Conservation (phyloP, 2,888 invertebrate genomes). For the Latrodectus elegans region DNA sequence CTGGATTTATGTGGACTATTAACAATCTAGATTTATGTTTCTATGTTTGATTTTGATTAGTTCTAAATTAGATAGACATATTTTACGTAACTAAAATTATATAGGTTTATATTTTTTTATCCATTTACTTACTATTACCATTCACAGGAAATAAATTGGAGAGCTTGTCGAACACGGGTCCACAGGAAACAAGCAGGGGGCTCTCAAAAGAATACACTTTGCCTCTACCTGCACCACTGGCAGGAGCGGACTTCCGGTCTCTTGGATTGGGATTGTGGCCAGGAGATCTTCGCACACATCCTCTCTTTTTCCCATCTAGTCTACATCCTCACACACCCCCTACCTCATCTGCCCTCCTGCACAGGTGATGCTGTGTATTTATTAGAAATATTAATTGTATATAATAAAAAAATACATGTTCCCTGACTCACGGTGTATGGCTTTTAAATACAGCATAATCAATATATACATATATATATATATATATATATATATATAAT, state of each 20-base stretch:
- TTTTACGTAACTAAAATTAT: too few relatives aligned
- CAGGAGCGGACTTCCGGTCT: conserved; percentile 49
- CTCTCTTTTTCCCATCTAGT: conserved; percentile 53
- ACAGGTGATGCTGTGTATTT: conserved; percentile 28
- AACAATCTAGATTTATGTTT: too few relatives aligned
- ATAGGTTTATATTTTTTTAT: too few relatives aligned
- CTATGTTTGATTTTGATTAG: too few relatives aligned
- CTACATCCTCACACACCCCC: not conserved
- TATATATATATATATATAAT: too few relatives aligned
- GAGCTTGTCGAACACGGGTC: not conserved
- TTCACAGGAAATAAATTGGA: conserved; percentile 42
- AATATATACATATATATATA: too few relatives aligned
- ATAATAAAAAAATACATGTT: not conserved
- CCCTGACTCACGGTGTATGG: too few relatives aligned
- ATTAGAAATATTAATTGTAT: not conserved
- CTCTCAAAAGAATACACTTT: conserved; percentile 33
- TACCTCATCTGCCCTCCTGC: conserved; percentile 21
- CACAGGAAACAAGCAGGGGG: not conserved
- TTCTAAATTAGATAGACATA: too few relatives aligned
- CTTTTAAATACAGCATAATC: too few relatives aligned
- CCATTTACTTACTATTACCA: too few relatives aligned
- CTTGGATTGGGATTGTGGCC: conserved; percentile 64
- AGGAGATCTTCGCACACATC: conserved; percentile 50
- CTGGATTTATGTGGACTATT: too few relatives aligned
- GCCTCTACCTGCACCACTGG: conserved; percentile 19